A percentile compares a stretch with the other conserved stretches of the same genome.
Conservation (phyloP, 2,113 vertebrate species). For the Cheilinus undulatus region DNA sequence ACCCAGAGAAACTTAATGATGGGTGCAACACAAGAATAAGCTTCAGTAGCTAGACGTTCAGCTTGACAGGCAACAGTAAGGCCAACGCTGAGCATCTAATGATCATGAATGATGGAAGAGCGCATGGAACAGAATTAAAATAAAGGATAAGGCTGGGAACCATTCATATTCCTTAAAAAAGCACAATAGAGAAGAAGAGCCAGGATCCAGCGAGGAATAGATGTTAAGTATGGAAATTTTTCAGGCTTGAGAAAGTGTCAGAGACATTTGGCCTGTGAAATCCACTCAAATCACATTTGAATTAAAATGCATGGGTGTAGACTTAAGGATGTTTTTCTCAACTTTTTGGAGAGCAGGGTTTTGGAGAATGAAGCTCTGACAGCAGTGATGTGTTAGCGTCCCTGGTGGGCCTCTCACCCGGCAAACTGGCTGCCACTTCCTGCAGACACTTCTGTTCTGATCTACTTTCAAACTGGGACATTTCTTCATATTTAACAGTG, state of each 20-base stretch:
- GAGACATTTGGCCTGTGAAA: constrained; percentile 42
- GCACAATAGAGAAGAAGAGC: neutral
- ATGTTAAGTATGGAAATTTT: constrained; percentile 35
- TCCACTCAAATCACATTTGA: constrained; percentile 48
- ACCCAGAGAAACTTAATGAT: constrained; percentile 31
- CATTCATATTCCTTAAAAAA: constrained; percentile 30
- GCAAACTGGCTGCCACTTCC: constrained; percentile 59
- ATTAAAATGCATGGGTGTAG: constrained; percentile 48
- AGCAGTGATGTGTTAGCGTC: constrained; percentile 55
- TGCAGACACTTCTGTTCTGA: constrained; percentile 51
- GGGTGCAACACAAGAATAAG: constrained; percentile 25
- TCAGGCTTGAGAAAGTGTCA: constrained; percentile 38
- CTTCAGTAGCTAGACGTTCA: constrained; percentile 24
- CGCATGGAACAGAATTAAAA: constrained; percentile 3
- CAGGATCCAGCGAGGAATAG: constrained; percentile 18
- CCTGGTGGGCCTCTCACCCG: constrained; percentile 53
- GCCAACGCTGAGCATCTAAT: constrained; percentile 25
- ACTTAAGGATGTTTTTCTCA: constrained; percentile 42
- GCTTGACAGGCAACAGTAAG: constrained; percentile 22
- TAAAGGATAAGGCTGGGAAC: constrained; percentile 8
- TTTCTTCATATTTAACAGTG: constrained; percentile 53
- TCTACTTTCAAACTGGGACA: constrained; percentile 69
- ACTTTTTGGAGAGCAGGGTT: constrained; percentile 47
- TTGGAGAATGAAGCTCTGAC: constrained; percentile 54
- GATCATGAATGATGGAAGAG: constrained; percentile 27